Evolutionary conservation across 2,113 vertebrate species (phyloP).

Genomic region (Trochalopteron elliotii): DNA sequence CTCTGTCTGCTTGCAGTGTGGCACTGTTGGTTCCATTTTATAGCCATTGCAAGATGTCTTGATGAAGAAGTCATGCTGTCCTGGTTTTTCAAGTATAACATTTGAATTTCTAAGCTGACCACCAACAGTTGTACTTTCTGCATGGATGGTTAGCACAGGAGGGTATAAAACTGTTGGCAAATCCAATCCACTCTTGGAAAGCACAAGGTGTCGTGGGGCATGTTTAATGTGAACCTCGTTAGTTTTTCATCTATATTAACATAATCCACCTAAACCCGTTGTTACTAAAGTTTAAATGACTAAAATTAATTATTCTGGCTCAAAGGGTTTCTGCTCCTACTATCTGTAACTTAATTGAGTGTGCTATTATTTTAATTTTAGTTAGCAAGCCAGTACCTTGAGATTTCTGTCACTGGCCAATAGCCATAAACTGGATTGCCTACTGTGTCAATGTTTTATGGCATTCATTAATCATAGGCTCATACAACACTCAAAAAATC

Average conservation of each 20-base stretch:
- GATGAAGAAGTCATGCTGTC: neutral
- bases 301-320: neutral
- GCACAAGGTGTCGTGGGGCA: neutral
- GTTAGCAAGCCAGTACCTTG: neutral
- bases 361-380: neutral
- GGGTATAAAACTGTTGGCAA: neutral
- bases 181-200: neutral
- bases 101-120: conserved; percentile 45
- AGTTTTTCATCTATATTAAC: neutral
- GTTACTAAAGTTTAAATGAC: neutral
- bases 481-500: neutral
- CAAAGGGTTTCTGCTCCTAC: neutral
- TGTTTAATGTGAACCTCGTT: neutral
- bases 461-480: neutral
- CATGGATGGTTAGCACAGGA: neutral
- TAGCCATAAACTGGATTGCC: neutral
- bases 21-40: neutral
- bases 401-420: neutral
- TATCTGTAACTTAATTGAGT: neutral
- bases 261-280: neutral
- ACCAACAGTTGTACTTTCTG: conserved; percentile 16
- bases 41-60: neutral
- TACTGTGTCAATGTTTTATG: neutral
- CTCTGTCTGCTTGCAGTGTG: neutral
- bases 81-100: neutral